These are phyloP conservation scores for Brachyistius frenatus DNA, from an alignment of 2,113 vertebrate species.

Conservation along the genomic window DNA sequence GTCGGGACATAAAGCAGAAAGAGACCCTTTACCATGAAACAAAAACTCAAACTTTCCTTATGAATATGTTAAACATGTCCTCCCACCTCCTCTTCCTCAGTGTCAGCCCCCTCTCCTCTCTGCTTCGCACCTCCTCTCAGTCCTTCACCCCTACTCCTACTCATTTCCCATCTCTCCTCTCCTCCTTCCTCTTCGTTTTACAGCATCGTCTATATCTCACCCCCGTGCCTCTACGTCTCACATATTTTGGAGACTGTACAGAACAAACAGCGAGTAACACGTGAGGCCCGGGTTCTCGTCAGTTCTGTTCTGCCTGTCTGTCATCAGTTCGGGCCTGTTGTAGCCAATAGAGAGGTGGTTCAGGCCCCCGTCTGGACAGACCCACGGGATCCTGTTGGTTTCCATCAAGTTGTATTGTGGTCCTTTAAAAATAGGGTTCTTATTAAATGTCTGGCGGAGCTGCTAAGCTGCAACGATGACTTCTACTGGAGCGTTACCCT, in stretches of 20 bases:
- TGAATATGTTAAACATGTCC: constrained; percentile 49
- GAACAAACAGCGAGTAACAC: constrained; percentile 66
- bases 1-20: constrained; percentile 28
- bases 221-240: constrained; percentile 26
- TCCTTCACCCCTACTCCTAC: constrained; percentile 45
- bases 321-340: constrained; percentile 52
- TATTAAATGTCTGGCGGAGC: constrained; percentile 52
- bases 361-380: constrained; percentile 28
- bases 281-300: constrained; percentile 52
- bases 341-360: constrained; percentile 35
- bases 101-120: constrained; percentile 54
- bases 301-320: constrained; percentile 54
- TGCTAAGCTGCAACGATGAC: constrained; percentile 41
- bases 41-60: constrained; percentile 31
- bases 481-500: constrained; percentile 13
- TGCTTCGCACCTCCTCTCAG: constrained; percentile 52
- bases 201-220: constrained; percentile 45
- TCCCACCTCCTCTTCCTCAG: constrained; percentile 49
- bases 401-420: constrained; percentile 56
- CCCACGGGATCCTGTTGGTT: constrained; percentile 47
- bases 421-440: constrained; percentile 51
- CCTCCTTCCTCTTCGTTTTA: constrained; percentile 28
- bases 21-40: constrained; percentile 10
- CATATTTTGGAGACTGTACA: constrained; percentile 58
- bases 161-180: constrained; percentile 36